Percentiles rank a stretch among this genome's conserved stretches.
Evolutionary conservation across 2,113 vertebrate species (phyloP).

Genomic region (Neolamprologus brichardi): DNA sequence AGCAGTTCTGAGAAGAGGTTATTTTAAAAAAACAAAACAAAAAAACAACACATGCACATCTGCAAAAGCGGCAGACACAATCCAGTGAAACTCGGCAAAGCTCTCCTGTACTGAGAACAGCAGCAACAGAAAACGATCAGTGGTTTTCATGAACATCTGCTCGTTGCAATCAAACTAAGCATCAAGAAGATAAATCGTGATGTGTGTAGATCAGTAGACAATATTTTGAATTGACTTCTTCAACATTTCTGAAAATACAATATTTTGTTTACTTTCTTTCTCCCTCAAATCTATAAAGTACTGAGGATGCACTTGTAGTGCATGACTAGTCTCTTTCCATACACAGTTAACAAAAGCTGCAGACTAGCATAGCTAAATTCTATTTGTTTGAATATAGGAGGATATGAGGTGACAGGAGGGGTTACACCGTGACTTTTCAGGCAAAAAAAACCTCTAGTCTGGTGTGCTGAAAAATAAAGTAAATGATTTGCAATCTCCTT

Average conservation of each 20-base stretch:
- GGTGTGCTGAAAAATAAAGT: background rate
- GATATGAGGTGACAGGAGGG: background rate
- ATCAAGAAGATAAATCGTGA: background rate
- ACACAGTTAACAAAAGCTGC: background rate
- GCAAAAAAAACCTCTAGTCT: background rate
- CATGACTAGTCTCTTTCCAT: background rate
- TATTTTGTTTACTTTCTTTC: background rate
- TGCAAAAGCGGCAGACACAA: background rate
- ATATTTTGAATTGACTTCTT: background rate
- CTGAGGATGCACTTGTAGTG: background rate
- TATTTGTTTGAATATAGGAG: background rate
- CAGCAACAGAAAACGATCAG: background rate
- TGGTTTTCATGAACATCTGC: background rate
- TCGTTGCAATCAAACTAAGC: background rate
- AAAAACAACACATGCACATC: background rate
- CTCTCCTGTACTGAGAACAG: background rate
- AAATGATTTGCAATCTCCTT: background rate
- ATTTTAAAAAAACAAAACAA: rapidly evolving
- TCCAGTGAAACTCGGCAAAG: background rate
- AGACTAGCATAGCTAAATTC: background rate
- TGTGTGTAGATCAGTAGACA: background rate
- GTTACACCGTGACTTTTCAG: background rate
- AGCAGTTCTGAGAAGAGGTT: background rate
- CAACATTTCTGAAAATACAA: background rate
- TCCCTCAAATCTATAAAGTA: background rate